Evolutionary conservation across 2,113 vertebrate genomes (phyloP).

Genomic region (Lepidothrix coronata): DNA sequence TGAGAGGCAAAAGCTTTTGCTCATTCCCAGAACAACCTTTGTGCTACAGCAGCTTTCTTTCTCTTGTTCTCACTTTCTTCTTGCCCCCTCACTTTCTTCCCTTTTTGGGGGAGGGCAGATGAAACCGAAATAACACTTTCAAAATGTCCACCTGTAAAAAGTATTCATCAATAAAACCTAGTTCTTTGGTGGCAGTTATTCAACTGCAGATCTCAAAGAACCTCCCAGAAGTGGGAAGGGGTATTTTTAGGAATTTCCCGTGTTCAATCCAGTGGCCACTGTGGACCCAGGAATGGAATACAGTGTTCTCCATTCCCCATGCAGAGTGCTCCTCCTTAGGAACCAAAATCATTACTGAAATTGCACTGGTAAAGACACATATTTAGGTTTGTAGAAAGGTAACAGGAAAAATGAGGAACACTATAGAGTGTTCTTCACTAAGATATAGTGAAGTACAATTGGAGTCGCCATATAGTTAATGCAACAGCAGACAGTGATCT

Average conservation of each 20-base stretch:
- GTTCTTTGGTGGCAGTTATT: neutral
- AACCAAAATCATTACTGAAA: neutral
- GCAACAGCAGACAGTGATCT: neutral
- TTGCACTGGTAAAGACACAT: neutral
- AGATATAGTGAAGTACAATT: neutral
- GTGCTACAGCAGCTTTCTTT: neutral
- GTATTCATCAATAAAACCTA: neutral
- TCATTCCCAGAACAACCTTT: neutral
- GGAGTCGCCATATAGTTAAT: neutral
- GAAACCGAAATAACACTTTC: neutral
- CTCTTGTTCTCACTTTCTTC: neutral
- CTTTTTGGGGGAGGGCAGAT: neutral
- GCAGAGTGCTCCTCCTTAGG: neutral
- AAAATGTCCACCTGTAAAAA: neutral
- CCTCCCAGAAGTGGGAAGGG: neutral
- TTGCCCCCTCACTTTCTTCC: neutral
- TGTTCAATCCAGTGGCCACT: neutral
- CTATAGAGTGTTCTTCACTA: neutral
- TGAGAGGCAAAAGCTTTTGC: neutral
- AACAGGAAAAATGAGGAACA: neutral
- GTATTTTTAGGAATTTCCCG: neutral
- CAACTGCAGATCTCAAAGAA: neutral
- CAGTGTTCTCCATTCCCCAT: neutral
- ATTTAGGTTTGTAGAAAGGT: neutral
- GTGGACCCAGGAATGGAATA: neutral